These are phyloP conservation scores for Craseonycteris thonglongyai DNA, from an alignment of 2,113 vertebrate species.

Conservation along the genomic window DNA sequence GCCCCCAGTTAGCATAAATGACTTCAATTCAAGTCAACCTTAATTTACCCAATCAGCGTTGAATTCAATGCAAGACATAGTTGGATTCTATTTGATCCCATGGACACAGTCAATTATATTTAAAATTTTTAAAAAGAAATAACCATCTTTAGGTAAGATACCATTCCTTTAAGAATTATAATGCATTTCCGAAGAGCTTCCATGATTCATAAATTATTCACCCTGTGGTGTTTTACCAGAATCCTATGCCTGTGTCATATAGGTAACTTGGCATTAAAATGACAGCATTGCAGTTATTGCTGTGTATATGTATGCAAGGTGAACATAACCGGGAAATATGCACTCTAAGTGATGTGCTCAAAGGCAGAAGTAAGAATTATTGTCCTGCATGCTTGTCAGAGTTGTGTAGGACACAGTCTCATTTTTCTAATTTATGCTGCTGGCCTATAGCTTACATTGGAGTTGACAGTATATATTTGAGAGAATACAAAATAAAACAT, in stretches of 20 bases:
- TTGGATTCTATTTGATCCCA: not conserved
- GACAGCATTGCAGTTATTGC: not conserved
- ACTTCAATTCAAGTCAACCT: not conserved
- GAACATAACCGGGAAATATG: constrained; percentile 41
- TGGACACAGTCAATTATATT: not conserved
- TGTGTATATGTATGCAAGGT: not conserved
- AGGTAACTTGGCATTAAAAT: constrained; percentile 7
- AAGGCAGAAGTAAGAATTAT: constrained; percentile 42
- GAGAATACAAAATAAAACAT: not conserved
- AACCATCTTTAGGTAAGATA: not conserved
- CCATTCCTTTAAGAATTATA: constrained; percentile 1
- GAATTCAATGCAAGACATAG: not conserved
- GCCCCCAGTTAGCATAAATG: not conserved
- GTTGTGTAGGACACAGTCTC: not conserved
- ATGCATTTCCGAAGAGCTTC: not conserved
- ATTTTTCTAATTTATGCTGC: constrained; percentile 51
- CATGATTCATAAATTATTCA: constrained; percentile 39
- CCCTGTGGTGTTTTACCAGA: not conserved
- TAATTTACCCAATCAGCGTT: not conserved
- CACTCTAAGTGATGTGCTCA: not conserved
- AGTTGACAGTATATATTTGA: constrained; percentile 9
- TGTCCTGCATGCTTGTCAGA: not conserved
- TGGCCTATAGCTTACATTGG: not conserved
- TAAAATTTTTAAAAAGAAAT: not conserved
- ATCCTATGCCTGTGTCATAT: not conserved